Evolutionary conservation across 2,797 vertebrate genomes (phyloP), one percentile per base, ranked within the genome.

Genomic region (Onychomys leucogaster): DNA sequence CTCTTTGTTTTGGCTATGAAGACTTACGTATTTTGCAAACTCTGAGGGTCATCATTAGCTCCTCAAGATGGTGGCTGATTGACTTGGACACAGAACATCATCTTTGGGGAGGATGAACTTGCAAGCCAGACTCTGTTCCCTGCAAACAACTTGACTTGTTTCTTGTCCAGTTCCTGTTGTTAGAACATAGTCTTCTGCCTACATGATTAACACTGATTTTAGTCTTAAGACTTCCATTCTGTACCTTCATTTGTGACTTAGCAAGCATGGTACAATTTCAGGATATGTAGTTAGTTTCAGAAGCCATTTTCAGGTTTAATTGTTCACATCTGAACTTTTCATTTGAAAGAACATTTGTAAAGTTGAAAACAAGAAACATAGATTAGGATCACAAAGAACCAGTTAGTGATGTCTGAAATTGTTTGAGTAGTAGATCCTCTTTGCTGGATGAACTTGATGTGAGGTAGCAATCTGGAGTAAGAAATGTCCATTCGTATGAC

Each of bases 1-100:
- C 16, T 77, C 34, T 94, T 55, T 76, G 32, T 29, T 94, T 88
- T 96, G 46, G 10, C 73, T 94, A 67, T 87, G 29, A 59, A 71
- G n/a, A 55, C 13, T 78, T 37, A 29, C n/a, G 52, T 77, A 41
- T 86, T 43, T 57, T 34, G 29, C 14, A 43, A 69, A 43, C 34
- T 7, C 6, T 67, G 27, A 41, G 21, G 6, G 69, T 77, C 52
- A n/a, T 49, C 1, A 0, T 32, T 11, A 19, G 27, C 14, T 32
- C 14, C 49, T 77, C 43, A 91, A 25, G 34, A 67, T 7, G 34
- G 87, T 23, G 52, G 65, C 34, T 91, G 52, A 43, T 23, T 91
- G 46, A 29, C 19, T 25, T 77, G 49, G 34, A 23, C 6, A 46
- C 76, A 75, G 57, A 85, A 43, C 34, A 59, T 52, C 41, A 16